Evolutionary conservation across 2,113 vertebrate genomes (phyloP).

Genomic region (Seriola aureovittata): DNA sequence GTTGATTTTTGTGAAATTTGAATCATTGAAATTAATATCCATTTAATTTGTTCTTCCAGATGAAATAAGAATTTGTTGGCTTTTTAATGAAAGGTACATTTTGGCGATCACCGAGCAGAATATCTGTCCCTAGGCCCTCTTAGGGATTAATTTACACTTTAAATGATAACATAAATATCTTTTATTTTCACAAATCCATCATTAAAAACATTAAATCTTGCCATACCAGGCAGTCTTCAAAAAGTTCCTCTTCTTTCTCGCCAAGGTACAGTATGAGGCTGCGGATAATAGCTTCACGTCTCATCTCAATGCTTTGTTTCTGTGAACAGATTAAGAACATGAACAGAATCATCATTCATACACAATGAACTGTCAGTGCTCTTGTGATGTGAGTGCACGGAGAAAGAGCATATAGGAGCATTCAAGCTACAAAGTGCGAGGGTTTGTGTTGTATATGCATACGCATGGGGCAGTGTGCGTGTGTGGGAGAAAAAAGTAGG

Average conservation of each 20-base stretch:
- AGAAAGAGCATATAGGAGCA: no score
- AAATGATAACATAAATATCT: neutral
- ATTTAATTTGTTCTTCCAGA: neutral
- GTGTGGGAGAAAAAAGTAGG: no score
- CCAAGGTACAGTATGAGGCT: constrained; percentile 8
- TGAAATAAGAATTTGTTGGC: neutral
- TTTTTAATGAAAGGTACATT: neutral
- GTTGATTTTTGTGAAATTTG: neutral
- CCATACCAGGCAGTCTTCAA: constrained; percentile 13
- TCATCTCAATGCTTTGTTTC: neutral
- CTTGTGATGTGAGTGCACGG: no score
- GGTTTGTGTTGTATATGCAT: neutral
- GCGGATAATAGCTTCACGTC: neutral
- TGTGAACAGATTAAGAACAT: no score
- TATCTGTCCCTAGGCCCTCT: neutral
- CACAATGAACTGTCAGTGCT: no score
- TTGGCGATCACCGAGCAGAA: neutral
- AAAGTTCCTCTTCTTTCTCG: neutral
- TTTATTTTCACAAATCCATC: no score
- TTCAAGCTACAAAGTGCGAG: neutral
- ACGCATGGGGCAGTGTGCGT: no score
- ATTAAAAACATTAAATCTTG: neutral
- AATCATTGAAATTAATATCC: neutral
- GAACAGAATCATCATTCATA: no score
- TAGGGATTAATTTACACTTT: neutral